phyloP scores from a whole-genome alignment of 2,888 invertebrate genomes.

The Ametastegia equiseti region DNA sequence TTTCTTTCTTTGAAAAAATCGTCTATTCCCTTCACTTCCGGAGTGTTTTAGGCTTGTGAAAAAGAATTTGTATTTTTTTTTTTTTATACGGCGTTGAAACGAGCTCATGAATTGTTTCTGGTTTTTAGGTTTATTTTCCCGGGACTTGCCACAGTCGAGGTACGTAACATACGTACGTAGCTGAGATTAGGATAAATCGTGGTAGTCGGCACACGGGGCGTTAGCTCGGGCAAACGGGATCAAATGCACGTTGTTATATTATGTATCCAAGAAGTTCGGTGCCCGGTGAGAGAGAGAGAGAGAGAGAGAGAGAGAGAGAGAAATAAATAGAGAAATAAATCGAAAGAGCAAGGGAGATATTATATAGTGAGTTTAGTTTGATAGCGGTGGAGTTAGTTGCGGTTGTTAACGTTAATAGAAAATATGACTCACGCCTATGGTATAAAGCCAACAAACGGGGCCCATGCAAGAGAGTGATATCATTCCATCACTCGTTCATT shows the following conservation, averaged over 20 bases:
- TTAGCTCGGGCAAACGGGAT: not conserved
- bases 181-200: constrained; percentile 42
- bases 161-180: no score
- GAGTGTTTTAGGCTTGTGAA: no score
- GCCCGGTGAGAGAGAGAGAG: not conserved
- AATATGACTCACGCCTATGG: constrained; percentile 60
- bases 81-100: no score
- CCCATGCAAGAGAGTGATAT: constrained; percentile 58
- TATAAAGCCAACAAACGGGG: not conserved
- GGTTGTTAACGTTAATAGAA: constrained; percentile 65
- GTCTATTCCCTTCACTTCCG: no score
- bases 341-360: no score
- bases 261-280: constrained; percentile 18
- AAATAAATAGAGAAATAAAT: no score
- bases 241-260: constrained; percentile 7
- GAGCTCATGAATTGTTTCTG: no score
- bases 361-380: constrained; percentile 10
- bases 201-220: not conserved
- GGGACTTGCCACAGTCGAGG: no score
- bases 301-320: no score
- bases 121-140: no score
- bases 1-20: no score
- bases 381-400: constrained; percentile 55
- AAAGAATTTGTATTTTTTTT: no score
- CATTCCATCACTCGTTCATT: constrained; percentile 51